Percentiles rank a stretch among this genome's conserved stretches.
Evolutionary conservation across 2,113 vertebrate genomes (phyloP).

Genomic region (Amphilophus citrinellus): DNA sequence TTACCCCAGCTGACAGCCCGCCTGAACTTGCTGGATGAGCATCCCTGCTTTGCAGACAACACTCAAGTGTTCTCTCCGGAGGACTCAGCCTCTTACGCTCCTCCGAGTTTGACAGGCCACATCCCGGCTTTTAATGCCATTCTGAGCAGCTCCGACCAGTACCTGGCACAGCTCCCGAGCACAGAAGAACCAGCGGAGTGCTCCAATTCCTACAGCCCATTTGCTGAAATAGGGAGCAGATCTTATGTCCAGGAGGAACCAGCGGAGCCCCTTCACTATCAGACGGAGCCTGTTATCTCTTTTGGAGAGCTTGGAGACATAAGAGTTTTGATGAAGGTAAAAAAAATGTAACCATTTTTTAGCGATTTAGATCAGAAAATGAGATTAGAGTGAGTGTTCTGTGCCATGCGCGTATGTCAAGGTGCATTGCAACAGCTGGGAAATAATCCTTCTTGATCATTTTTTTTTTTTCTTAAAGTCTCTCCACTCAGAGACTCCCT

Average conservation of each 20-base stretch:
- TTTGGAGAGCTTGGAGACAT: constrained; percentile 54
- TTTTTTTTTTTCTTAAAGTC: not conserved
- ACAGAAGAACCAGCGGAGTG: constrained; percentile 36
- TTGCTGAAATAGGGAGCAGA: constrained; percentile 36
- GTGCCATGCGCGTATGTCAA: not conserved
- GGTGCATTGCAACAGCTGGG: not conserved
- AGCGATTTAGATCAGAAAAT: not conserved
- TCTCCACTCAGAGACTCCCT: not conserved
- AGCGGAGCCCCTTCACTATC: constrained; percentile 49
- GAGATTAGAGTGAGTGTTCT: not conserved
- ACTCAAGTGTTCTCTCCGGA: constrained; percentile 59
- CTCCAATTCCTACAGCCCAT: constrained; percentile 34
- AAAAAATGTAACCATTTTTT: not conserved
- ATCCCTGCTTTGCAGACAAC: constrained; percentile 63
- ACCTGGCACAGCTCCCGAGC: constrained; percentile 32
- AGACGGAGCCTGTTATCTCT: constrained; percentile 58
- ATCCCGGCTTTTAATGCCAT: constrained; percentile 45
- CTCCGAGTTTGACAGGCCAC: constrained; percentile 49
- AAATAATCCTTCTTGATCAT: constrained; percentile 21
- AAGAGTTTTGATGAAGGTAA: constrained; percentile 61
- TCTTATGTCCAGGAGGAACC: constrained; percentile 38
- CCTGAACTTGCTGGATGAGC: constrained; percentile 75
- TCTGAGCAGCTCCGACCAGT: constrained; percentile 46
- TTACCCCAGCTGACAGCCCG: constrained; percentile 73
- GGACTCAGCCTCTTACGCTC: constrained; percentile 45